A percentile compares a stretch with the other conserved stretches of the same genome.
Evolutionary conservation across 2,113 vertebrate genomes (phyloP).

Genomic region (Chaenocephalus aceratus): DNA sequence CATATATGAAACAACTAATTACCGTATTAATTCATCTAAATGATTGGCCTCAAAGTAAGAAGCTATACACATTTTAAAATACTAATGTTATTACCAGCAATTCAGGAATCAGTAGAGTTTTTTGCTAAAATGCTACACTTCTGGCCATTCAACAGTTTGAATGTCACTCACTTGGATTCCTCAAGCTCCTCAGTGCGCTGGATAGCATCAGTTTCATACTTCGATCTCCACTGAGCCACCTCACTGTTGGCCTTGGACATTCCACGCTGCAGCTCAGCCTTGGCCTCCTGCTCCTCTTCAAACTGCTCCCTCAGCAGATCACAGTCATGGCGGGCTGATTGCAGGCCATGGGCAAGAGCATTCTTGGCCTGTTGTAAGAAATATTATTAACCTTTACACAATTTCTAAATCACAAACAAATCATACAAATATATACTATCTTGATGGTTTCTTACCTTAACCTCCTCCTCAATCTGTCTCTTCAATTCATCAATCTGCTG

Average conservation of each 20-base stretch:
- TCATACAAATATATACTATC: too few relatives aligned
- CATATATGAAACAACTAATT: too few relatives aligned
- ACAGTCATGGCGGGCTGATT: slow-evolving; percentile 83
- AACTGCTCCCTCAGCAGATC: slow-evolving; percentile 83
- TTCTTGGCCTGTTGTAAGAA: slow-evolving; percentile 70
- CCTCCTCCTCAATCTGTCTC: too few relatives aligned
- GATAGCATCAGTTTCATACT: slow-evolving; percentile 89
- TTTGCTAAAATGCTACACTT: neutral
- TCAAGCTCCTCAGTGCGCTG: slow-evolving; percentile 90
- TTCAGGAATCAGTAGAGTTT: neutral
- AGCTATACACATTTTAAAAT: too few relatives aligned
- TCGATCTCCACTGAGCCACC: slow-evolving; percentile 88
- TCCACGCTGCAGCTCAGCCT: slow-evolving; percentile 79
- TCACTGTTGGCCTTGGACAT: slow-evolving; percentile 83
- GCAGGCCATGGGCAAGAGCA: slow-evolving; percentile 77
- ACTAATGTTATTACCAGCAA: neutral
- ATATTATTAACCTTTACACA: neutral
- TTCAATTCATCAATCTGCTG: too few relatives aligned
- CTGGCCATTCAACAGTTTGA: neutral
- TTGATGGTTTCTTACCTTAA: too few relatives aligned
- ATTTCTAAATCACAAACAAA: neutral
- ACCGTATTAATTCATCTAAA: too few relatives aligned
- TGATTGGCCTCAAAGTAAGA: too few relatives aligned
- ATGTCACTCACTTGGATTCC: slow-evolving; percentile 83
- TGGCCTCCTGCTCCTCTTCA: slow-evolving; percentile 83